These are phyloP conservation scores for Alaudala cheleensis DNA, from an alignment of 2,113 vertebrate genomes.

Conservation along the genomic window DNA sequence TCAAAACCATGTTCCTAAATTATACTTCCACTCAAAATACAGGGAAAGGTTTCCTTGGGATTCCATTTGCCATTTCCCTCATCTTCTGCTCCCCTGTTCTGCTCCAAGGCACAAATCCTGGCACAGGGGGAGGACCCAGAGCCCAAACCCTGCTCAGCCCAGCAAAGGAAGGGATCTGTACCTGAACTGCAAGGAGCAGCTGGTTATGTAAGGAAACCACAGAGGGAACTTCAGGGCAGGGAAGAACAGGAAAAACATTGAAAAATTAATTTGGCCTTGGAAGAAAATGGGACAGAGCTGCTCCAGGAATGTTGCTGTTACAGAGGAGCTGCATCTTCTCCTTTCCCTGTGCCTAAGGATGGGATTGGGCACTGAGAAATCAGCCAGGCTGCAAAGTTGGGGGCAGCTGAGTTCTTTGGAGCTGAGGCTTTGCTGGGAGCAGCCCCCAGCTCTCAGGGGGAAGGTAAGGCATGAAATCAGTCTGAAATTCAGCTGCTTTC, in stretches of 20 bases:
- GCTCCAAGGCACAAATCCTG: neutral
- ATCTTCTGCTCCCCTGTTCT: neutral
- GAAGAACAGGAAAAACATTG: neutral
- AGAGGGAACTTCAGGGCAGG: neutral
- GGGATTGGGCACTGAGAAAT: neutral
- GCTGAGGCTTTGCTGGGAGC: neutral
- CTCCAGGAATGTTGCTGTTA: neutral
- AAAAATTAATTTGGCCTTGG: conserved; percentile 41
- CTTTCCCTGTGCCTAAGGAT: neutral
- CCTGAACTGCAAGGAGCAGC: neutral
- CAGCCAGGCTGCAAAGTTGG: neutral
- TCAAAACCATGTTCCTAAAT: neutral
- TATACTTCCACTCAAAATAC: rapidly evolving
- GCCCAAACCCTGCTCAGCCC: neutral
- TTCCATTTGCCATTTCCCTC: neutral
- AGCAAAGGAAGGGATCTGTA: neutral
- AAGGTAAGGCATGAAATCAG: neutral
- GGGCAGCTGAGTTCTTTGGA: neutral
- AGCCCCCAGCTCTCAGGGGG: neutral
- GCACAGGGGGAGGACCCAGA: neutral
- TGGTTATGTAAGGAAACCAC: neutral
- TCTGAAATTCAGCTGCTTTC: neutral
- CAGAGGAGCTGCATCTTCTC: neutral
- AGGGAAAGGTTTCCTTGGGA: neutral
- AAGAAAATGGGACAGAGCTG: conserved; percentile 27